Evolutionary conservation across 2,113 vertebrate species (phyloP).

Genomic region (rabbit (Oryctolagus cuniculus)): mOryCun1.1 NC_091435.1:9914501-9915000

Average conservation of each 20-base stretch:
- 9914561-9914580: background rate
- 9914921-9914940: conserved; percentile 29
- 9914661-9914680: background rate
- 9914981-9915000: background rate
- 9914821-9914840: conserved; percentile 57
- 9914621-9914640: background rate
- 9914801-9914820: conserved; percentile 25
- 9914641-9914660: no score
- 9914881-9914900: background rate
- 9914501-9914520: background rate
- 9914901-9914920: conserved; percentile 29
- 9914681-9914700: background rate
- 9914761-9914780: background rate
- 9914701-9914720: fast-evolving
- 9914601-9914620: no score
- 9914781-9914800: background rate
- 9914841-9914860: conserved; percentile 58
- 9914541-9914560: background rate
- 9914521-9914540: background rate
- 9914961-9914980: background rate
- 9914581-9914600: background rate
- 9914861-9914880: background rate
- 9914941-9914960: background rate
- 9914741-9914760: background rate
- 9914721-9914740: background rate